phyloP scores from a whole-genome alignment of 1,140 invertebrate species.

The Oedothorax gibbosus region DNA sequence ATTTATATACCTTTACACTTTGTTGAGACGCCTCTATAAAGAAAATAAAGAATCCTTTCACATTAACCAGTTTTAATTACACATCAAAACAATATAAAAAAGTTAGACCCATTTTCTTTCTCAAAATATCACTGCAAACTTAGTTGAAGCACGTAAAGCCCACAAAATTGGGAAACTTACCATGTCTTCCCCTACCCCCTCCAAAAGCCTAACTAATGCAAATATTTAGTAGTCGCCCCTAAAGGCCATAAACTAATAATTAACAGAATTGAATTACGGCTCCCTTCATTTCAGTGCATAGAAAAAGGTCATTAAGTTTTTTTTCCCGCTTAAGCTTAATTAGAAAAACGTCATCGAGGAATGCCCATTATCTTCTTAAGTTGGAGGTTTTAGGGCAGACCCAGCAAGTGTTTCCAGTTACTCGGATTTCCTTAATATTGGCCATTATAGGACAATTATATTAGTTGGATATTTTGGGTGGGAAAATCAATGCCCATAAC shows the following conservation, averaged over 20 bases:
- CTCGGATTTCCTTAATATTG: conserved; percentile 21
- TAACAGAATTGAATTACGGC: conserved; percentile 8
- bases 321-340: conserved; percentile 23
- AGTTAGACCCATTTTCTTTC: too few species aligned
- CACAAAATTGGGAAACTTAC: too few species aligned
- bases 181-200: too few species aligned
- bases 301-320: conserved; percentile 36
- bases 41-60: too few species aligned
- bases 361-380: conserved; percentile 50
- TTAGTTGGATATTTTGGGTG: conserved; percentile 33
- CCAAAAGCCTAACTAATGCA: background rate
- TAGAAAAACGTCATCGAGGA: conserved; percentile 24
- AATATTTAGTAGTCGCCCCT: conserved; percentile 28
- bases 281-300: conserved; percentile 1
- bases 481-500: conserved; percentile 12
- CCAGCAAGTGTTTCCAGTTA: background rate
- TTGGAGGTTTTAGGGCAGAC: conserved; percentile 14
- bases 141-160: too few species aligned
- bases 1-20: too few species aligned
- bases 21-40: too few species aligned
- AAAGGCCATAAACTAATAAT: conserved; percentile 16
- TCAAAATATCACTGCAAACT: too few species aligned
- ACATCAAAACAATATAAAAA: too few species aligned
- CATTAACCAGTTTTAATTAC: too few species aligned
- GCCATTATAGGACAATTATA: conserved; percentile 47